Base-by-base conservation (phyloP, 2,113 vertebrate genomes). In the Calonectris borealis region DNA sequence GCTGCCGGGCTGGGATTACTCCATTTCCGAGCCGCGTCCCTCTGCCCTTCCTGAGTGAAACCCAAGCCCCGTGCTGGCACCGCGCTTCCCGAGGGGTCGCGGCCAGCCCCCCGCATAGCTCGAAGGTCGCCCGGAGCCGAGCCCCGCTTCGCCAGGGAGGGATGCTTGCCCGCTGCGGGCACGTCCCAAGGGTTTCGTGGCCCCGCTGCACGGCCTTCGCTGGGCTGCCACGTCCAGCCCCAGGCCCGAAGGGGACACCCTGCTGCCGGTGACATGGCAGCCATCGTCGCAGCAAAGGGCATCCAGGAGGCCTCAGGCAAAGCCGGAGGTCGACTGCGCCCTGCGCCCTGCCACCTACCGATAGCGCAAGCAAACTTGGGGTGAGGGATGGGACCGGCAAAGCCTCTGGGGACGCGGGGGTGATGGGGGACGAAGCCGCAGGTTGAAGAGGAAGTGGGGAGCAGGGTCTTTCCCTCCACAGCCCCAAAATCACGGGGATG, bases 11-110 rank as follows among this genome's bases (percentile, higher is more conserved):
- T 96, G 58, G 95, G 68, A 97, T 96, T 96, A 96, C 91, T 95
- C 93, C 88, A 86, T 97, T 98, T 98, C 98, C 96, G 95, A 96
- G 93, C 73, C 3, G 7, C 1, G 73, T 93, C 97, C 97, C 91
- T 71, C 96, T 98, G 96, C 81, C 94, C 97, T 98, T 98, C 96
- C 97, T 96, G 96, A 95, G 55, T 92, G 97, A 97, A 98, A 98
- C 92, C 78, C 94, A 94, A 98, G 95, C 97, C 97, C 34, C 0
- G 1, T 6, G 26, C 83, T 94, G 95, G 94, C 95, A 95, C 12
- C 13, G 92, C 19, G 70, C 82, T 95, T 96, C 96, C 95, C 49
- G 2, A 89, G 49, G 88, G 96, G 92, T 76, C 27, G 5, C 10
- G 16, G 96, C 93, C 95, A 83, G 91, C 71, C 91, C 88, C 79